Evolutionary conservation across 2,888 invertebrate species (phyloP), one percentile per base, ranked within the genome.

Genomic region (Rhyacophila evoluta): DNA sequence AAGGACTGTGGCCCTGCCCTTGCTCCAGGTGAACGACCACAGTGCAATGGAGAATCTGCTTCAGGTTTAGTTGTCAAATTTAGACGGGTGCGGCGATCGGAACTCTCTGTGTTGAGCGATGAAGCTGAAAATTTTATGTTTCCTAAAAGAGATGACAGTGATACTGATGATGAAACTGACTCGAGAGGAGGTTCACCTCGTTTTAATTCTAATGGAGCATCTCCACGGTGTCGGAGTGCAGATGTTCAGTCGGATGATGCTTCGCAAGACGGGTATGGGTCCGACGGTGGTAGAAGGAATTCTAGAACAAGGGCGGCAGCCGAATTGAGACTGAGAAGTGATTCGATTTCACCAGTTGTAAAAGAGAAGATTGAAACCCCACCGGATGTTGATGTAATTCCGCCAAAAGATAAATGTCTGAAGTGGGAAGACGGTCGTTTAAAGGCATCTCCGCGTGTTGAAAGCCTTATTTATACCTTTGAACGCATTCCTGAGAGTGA

Each of bases 71-170:
- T 94, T 25, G 94, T 95, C 0, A 94, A 95, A 84, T 94, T 95
- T 84, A 92, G 93, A 74, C 94, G 94, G 82, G 92, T 95, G 15
- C 89, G 95, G 2, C 91, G 92, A 72, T 93, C 95, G 0, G 95
- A 95, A 85, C 85, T 96, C 72, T 92, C 93, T 0, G 91, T 93
- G 72, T 86, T 96, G 71, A 95, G 95, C 84, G 95, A 95, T 83
- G 96, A 96, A 85, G 96, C 96, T 0, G 95, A 95, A 84, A 95
- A 94, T 83, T 96, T 96, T 85, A 93, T 96, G 92, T 96, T 96
- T 85, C 94, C 95, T 0, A 93, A 92, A 83, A 90, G 92, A 41
- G 92, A 93, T 15, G 92, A 92, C 78, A 89, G 89, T 0, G 86
- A 87, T 0, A 91, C 91, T 25, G 89, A 89, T 10, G 89, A 89